A percentile compares a stretch with the other conserved stretches of the same genome.
Conservation (phyloP, 2,113 vertebrate genomes). For the Forbesichthys agassizii region DNA sequence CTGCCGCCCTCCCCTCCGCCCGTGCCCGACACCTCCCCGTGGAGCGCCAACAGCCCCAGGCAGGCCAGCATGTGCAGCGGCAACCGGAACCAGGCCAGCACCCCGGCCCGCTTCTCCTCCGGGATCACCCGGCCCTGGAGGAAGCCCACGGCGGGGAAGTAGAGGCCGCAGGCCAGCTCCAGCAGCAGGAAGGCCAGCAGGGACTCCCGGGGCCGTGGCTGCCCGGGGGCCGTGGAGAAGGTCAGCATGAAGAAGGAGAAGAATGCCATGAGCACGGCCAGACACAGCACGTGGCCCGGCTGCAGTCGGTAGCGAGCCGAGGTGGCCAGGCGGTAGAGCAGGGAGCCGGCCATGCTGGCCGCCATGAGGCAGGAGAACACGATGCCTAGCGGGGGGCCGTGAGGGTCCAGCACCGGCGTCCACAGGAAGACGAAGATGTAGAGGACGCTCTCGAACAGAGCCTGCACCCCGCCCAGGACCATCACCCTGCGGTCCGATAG, state of each 20-base stretch:
- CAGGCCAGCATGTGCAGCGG: constrained; percentile 90
- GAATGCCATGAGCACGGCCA: constrained; percentile 88
- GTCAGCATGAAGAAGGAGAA: constrained; percentile 92
- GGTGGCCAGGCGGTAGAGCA: constrained; percentile 84
- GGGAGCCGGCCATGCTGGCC: constrained; percentile 86
- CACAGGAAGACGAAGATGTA: constrained; percentile 96
- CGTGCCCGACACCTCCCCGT: constrained; percentile 84
- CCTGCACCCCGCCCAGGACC: constrained; percentile 87
- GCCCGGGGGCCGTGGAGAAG: constrained; percentile 87
- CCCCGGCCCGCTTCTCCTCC: constrained; percentile 81
- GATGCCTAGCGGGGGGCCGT: constrained; percentile 87
- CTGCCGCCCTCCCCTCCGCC: constrained; percentile 82
- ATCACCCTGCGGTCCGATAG: constrained; percentile 86
- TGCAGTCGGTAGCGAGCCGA: constrained; percentile 86
- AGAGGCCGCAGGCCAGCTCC: constrained; percentile 88
- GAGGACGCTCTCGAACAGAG: constrained; percentile 91
- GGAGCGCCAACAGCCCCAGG: constrained; percentile 85
- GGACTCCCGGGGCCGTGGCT: constrained; percentile 85
- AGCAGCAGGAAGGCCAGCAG: constrained; percentile 91
- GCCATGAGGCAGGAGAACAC: constrained; percentile 93
- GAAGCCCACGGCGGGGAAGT: constrained; percentile 92
- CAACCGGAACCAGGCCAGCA: constrained; percentile 89
- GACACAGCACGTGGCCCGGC: constrained; percentile 85
- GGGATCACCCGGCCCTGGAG: constrained; percentile 88
- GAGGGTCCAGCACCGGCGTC: constrained; percentile 90